Evolutionary conservation across 2,797 vertebrate genomes (phyloP), one percentile per base, ranked within the genome.

Genomic region (Sebastes alutus): DNA sequence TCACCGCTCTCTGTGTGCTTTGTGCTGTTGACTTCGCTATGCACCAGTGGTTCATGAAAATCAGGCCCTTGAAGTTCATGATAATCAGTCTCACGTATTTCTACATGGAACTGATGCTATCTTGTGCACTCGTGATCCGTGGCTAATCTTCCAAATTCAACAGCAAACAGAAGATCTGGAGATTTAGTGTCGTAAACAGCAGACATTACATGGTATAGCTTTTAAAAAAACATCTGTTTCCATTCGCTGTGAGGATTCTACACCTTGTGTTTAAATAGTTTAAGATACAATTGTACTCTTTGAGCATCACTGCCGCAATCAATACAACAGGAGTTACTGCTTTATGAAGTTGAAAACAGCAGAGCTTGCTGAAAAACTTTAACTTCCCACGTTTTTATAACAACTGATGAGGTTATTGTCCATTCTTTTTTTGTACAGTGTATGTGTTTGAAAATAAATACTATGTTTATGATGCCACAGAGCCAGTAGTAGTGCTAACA

Each of bases 111-210:
- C 78, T 69, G 71, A 87, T 87, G 77, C 65, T 80, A 67, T 86
- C 76, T 65, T 22, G 46, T 46, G 22, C 72, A 42, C 55, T 72
- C 75, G 22, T 77, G 80, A 87, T 81, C 78, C 81, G 4, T 78
- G 49, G 75, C 70, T 83, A 87, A 92, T 89, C 75, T 78, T 65
- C 23, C 52, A 70, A 74, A 78, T 80, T 78, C 42, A 77, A 70
- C 25, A 72, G 61, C 65, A 77, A 75, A 75, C 10, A 61, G 6
- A 69, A 61, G 60, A 72, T 52, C 55, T 7, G 54, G 46, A 78
- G 25, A 60, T 80, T 64, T 29, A 23, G 38, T 14, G 46, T 4
- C 3, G 11, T 75, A 60, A 61, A 82, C 35, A 49, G 6, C 60
- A 61, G 33, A 14, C 52, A 60, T 73, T 32, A 61, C 69, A 80